These are phyloP conservation scores for Aphidius ervi DNA, from an alignment of 1,140 invertebrate species.

Conservation along the genomic window DNA sequence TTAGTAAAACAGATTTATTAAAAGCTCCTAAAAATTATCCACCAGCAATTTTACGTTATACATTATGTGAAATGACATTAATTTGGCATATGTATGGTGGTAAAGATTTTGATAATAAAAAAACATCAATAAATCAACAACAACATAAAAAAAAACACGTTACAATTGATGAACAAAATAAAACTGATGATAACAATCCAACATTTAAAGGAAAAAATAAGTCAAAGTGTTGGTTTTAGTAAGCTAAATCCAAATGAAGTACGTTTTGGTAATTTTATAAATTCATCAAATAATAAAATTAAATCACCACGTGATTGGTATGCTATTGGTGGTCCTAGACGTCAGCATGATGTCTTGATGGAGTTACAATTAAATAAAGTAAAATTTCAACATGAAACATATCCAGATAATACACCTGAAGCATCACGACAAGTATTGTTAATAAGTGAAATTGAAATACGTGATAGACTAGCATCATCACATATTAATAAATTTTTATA, in stretches of 20 bases:
- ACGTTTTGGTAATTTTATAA: slow-evolving; percentile 32
- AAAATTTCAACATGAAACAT: slow-evolving; percentile 82
- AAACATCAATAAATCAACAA: slow-evolving; percentile 12
- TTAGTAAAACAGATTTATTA: slow-evolving; percentile 74
- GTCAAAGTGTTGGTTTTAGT: slow-evolving; percentile 40
- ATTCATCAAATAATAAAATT: slow-evolving; percentile 33
- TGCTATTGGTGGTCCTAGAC: slow-evolving; percentile 63
- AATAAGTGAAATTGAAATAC: slow-evolving; percentile 85
- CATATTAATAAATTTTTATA: slow-evolving; percentile 94
- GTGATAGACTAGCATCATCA: slow-evolving; percentile 79
- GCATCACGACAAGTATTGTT: slow-evolving; percentile 82
- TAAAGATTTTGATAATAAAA: slow-evolving; percentile 69
- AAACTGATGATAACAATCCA: slow-evolving; percentile 43
- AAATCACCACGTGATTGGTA: slow-evolving; percentile 43
- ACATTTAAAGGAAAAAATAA: slow-evolving; percentile 36
- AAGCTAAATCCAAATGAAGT: slow-evolving; percentile 44
- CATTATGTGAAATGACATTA: slow-evolving; percentile 84
- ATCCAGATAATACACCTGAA: slow-evolving; percentile 70
- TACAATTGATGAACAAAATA: no score
- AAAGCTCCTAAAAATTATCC: slow-evolving; percentile 82
- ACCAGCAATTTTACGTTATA: slow-evolving; percentile 71
- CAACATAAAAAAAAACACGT: slow-evolving; percentile 54
- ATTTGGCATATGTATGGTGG: slow-evolving; percentile 92
- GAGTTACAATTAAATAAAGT: slow-evolving; percentile 82
- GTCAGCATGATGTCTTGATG: slow-evolving; percentile 73